These are phyloP conservation scores for Jaculus jaculus DNA, from an alignment of 2,113 vertebrate genomes.

Conservation along the genomic window DNA sequence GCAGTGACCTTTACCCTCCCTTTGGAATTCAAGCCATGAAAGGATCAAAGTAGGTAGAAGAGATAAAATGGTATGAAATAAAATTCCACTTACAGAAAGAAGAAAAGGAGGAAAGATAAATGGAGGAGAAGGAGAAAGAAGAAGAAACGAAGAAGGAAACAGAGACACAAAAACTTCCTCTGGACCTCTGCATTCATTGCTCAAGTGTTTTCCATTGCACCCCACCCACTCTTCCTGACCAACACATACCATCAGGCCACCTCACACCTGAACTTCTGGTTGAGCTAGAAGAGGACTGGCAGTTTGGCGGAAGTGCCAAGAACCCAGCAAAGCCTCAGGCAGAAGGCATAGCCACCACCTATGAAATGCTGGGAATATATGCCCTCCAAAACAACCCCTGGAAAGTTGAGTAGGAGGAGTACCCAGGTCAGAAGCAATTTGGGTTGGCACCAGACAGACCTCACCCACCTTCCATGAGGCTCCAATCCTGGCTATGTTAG, in stretches of 20 bases:
- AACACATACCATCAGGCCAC: constrained; percentile 39
- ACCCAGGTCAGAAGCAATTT: background rate
- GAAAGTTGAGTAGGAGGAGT: background rate
- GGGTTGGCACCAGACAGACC: background rate
- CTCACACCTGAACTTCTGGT: constrained; percentile 76
- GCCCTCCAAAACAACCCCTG: background rate
- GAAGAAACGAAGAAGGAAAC: no score
- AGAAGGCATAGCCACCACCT: background rate
- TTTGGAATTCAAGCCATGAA: background rate
- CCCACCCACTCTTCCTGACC: constrained; percentile 42
- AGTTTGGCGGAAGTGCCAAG: constrained; percentile 19
- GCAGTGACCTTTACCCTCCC: background rate
- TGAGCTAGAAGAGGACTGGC: constrained; percentile 61
- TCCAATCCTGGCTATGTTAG: background rate
- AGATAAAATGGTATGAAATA: constrained; percentile 21
- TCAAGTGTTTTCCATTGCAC: constrained; percentile 50
- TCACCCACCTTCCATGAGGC: background rate
- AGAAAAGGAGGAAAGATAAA: background rate
- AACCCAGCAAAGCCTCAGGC: constrained; percentile 32
- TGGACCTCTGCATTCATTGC: constrained; percentile 38
- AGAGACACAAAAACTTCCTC: background rate
- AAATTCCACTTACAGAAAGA: constrained; percentile 34
- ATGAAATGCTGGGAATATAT: background rate
- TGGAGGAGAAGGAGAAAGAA: no score
- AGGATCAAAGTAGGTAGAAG: constrained; percentile 21